Evolutionary conservation across 1,140 invertebrate species (phyloP).

Genomic region (Achroia grisella): DNA sequence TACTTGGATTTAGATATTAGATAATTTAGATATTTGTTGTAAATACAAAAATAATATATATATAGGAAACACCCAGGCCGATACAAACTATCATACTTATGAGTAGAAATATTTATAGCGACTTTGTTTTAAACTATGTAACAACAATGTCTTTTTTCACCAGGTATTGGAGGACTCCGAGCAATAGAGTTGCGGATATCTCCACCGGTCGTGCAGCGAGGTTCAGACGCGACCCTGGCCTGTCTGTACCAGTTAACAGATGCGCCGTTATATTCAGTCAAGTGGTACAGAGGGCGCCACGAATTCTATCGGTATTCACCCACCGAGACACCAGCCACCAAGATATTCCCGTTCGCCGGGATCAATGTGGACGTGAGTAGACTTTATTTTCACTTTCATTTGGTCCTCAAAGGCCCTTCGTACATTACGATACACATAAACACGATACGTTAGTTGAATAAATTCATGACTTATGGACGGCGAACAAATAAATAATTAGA

Average conservation of each 20-base stretch:
- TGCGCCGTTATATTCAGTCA: constrained; percentile 82
- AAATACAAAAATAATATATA: too few species aligned
- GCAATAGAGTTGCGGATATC: constrained; percentile 63
- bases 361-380: constrained; percentile 84
- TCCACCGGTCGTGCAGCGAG: constrained; percentile 61
- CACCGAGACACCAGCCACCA: constrained; percentile 76
- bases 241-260: constrained; percentile 83
- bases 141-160: constrained; percentile 1
- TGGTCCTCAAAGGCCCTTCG: too few species aligned
- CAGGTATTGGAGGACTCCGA: constrained; percentile 63
- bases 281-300: constrained; percentile 84
- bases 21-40: too few species aligned
- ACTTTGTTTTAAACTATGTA: neutral
- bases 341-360: constrained; percentile 79
- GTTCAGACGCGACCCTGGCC: constrained; percentile 52
- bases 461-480: too few species aligned
- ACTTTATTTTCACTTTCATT: too few species aligned
- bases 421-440: too few species aligned
- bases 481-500: too few species aligned
- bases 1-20: too few species aligned
- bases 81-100: too few species aligned
- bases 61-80: too few species aligned
- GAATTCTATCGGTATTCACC: constrained; percentile 84
- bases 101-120: too few species aligned
- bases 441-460: too few species aligned